Conservation (phyloP, 2,888 invertebrate genomes). For the Dyspetes luteomarginatus region DNA sequence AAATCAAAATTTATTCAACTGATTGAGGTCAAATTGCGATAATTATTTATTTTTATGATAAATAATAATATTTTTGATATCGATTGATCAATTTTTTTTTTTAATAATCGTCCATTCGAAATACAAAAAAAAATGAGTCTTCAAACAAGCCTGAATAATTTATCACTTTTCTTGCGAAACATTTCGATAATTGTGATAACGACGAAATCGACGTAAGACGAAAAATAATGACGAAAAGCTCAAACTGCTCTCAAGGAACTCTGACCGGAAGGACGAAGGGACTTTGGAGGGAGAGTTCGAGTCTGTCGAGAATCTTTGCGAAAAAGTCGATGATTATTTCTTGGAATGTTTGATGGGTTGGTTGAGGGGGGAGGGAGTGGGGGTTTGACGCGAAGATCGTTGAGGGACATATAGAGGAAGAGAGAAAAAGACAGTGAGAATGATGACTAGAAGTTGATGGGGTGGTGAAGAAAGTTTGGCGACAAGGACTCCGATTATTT, state of each 20-base stretch:
- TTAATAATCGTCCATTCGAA: no score
- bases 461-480: slow-evolving; percentile 32
- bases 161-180: background rate
- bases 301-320: slow-evolving; percentile 7
- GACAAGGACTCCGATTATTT: slow-evolving; percentile 72
- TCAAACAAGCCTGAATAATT: background rate
- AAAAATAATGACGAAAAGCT: slow-evolving; percentile 8
- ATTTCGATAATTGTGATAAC: background rate
- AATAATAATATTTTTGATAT: no score
- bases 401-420: slow-evolving; percentile 32
- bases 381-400: slow-evolving; percentile 53
- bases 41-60: no score
- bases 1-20: no score
- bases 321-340: slow-evolving; percentile 36
- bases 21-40: no score
- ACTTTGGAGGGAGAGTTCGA: slow-evolving; percentile 53
- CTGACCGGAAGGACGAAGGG: background rate
- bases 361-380: no score
- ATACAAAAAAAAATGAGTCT: no score
- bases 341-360: slow-evolving; percentile 15
- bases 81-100: no score
- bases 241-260: slow-evolving; percentile 13
- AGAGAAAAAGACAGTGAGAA: slow-evolving; percentile 19
- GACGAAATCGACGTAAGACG: background rate
- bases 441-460: slow-evolving; percentile 53